Conservation (phyloP, 2,113 vertebrate species). For the Bambusicola thoracicus region DNA sequence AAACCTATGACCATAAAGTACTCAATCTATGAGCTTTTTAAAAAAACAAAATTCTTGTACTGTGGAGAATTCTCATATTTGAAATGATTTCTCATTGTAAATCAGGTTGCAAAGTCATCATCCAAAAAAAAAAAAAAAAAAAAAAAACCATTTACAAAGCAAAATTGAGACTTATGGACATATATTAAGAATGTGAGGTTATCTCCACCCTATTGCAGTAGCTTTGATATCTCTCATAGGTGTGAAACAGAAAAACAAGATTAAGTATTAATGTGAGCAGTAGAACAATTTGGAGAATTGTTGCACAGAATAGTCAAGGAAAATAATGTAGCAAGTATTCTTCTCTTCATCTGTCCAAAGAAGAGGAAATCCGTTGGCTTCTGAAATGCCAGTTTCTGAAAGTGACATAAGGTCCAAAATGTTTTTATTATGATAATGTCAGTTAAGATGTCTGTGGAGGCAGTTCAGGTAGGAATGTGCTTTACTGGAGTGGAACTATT, state of each 20-base stretch:
- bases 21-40: neutral
- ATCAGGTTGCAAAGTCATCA: neutral
- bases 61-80: neutral
- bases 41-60: neutral
- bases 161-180: neutral
- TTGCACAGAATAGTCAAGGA: neutral
- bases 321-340: neutral
- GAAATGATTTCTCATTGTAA: neutral
- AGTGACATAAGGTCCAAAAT: neutral
- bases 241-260: neutral
- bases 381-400: neutral
- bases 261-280: neutral
- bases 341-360: neutral
- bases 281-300: neutral
- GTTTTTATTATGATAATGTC: neutral
- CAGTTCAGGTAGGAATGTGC: neutral
- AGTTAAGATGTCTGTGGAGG: neutral
- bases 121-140: neutral
- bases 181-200: neutral
- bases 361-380: neutral
- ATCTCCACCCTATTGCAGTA: neutral
- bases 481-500: neutral
- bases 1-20: neutral
- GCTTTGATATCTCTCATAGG: neutral
- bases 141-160: neutral